These are phyloP conservation scores for Atractosteus spatula DNA, from an alignment of 2,113 vertebrate species.

Conservation along the genomic window DNA sequence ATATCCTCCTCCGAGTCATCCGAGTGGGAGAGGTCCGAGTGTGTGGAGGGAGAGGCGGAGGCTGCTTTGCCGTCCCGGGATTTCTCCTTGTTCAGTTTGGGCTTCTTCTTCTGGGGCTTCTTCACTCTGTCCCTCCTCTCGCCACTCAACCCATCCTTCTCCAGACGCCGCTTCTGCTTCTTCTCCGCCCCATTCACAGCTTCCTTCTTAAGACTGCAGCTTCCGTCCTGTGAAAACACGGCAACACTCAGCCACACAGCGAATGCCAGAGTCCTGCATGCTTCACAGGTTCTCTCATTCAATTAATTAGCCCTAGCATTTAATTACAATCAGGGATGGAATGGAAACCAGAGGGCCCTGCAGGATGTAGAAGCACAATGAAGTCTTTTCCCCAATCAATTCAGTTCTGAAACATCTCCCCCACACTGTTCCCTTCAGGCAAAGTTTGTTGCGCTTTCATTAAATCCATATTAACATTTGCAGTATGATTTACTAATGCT, in stretches of 20 bases:
- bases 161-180: slow-evolving; percentile 80
- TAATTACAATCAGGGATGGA: too few species aligned
- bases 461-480: too few species aligned
- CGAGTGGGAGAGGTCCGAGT: slow-evolving; percentile 79
- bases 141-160: slow-evolving; percentile 61
- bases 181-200: slow-evolving; percentile 66
- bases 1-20: slow-evolving; percentile 92
- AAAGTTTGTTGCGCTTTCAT: too few species aligned
- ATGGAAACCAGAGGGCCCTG: too few species aligned
- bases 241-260: not conserved
- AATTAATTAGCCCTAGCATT: too few species aligned
- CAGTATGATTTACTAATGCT: too few species aligned
- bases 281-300: too few species aligned
- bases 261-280: not conserved
- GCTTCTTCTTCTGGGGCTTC: slow-evolving; percentile 79
- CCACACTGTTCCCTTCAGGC: too few species aligned
- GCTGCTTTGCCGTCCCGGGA: slow-evolving; percentile 65
- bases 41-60: slow-evolving; percentile 62
- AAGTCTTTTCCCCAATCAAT: too few species aligned
- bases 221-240: slow-evolving; percentile 56
- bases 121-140: slow-evolving; percentile 71
- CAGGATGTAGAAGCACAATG: too few species aligned
- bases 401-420: too few species aligned
- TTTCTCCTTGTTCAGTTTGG: slow-evolving; percentile 70
- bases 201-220: slow-evolving; percentile 68